Base-by-base conservation (phyloP, 2,797 vertebrate species). In the Eidolon dupreanum region DNA sequence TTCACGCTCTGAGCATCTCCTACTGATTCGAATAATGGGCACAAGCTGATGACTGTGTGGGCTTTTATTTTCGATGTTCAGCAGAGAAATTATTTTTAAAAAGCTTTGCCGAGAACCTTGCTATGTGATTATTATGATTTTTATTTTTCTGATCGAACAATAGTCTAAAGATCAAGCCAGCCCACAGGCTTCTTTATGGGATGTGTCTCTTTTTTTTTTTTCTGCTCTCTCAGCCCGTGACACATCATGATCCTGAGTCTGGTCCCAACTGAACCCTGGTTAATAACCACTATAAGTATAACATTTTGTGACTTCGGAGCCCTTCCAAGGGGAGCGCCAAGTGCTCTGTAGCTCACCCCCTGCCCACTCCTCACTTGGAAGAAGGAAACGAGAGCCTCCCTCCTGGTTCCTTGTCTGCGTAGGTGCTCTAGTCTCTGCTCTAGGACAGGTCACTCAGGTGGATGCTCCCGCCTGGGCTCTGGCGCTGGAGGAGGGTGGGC, bases 81-180 rank as follows among this genome's bases (percentile, higher is more conserved):
- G 33, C 71, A 38, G 94, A 94, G 96, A 95, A 90, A 95, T 93
- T 88, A 91, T 97, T 96, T 95, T n/a, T 70, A 97, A 97, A 96
- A 97, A 66, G 68, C 61, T 93, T 96, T 86, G 36, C 88, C 49
- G 75, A 95, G 96, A 97, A 97, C 91, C 94, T 61, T 94, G 91
- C 96, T 96, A 75, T 96, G 93, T 96, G 97, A 97, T 97, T 95
- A 97, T 95, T 92, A 93, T 87, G 94, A 97, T 85, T 95, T 97
- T 97, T 86, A 79, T 96, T 97, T 97, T 97, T 84, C 66, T 71
- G 68, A 86, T 94, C 94, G 96, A 97, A 97, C 92, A 97, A 89
- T 96, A 93, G 92, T 97, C 88, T 92, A 93, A 96, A 97, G 97
- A 97, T 97, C 86, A 89, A 96, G 86, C 79, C 94, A 95, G 13